Percentiles rank a stretch among this genome's conserved stretches.
phyloP scores from a whole-genome alignment of 53 echinoderm and acorn worm species.

The Temnopleurus reevesii region DNA sequence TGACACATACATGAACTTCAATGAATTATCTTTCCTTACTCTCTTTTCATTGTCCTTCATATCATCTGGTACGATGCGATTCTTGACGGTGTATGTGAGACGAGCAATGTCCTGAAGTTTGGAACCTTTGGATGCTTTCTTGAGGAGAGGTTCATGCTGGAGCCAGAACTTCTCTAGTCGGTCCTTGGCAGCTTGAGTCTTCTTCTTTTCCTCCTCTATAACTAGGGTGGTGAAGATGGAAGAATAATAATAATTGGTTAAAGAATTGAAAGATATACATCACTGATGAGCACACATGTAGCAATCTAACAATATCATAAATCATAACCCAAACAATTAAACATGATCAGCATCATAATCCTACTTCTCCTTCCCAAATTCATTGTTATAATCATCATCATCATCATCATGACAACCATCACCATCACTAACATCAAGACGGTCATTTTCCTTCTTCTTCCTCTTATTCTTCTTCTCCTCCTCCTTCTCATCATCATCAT shows the following conservation, averaged over 20 bases:
- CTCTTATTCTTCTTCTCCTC: neutral
- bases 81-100: slow-evolving; percentile 80
- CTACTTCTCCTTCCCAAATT: too few relatives aligned
- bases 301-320: neutral
- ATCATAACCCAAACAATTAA: neutral
- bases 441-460: too few relatives aligned
- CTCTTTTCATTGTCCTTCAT: slow-evolving; percentile 55
- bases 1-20: neutral
- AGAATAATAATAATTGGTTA: neutral
- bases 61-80: slow-evolving; percentile 76
- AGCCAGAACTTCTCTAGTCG: slow-evolving; percentile 85
- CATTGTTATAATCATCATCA: too few relatives aligned
- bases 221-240: slow-evolving; percentile 46
- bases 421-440: too few relatives aligned
- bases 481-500: neutral
- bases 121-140: slow-evolving; percentile 71
- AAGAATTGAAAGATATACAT: neutral
- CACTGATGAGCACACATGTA: neutral
- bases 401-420: too few relatives aligned
- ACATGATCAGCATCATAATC: neutral
- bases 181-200: slow-evolving; percentile 50
- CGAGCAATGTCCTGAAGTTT: slow-evolving; percentile 88
- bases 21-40: neutral
- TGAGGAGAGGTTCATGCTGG: slow-evolving; percentile 82
- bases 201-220: slow-evolving; percentile 76